These are phyloP conservation scores for Bradypus variegatus DNA, from an alignment of 2,797 vertebrate species.

Conservation along the genomic window DNA sequence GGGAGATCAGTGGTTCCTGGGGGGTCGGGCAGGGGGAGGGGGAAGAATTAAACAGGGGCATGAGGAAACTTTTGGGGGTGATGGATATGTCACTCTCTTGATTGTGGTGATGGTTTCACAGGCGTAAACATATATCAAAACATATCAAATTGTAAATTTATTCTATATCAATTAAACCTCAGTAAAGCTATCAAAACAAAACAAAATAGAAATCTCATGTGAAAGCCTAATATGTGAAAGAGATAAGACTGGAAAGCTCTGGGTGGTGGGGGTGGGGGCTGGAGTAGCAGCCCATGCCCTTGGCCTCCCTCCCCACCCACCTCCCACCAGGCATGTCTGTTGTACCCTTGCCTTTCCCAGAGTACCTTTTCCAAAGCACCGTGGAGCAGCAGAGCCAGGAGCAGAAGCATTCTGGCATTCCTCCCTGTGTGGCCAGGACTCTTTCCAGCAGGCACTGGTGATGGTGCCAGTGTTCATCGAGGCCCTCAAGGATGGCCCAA, in stretches of 20 bases:
- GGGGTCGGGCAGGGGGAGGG: too few relatives aligned
- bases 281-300: background rate
- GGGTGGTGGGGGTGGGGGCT: background rate
- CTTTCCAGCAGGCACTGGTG: background rate
- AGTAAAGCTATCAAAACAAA: background rate
- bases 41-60: background rate
- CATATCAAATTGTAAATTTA: background rate
- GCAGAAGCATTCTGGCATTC: background rate
- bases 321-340: background rate
- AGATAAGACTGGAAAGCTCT: background rate
- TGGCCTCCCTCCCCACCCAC: background rate
- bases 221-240: background rate
- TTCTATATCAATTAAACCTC: background rate
- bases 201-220: background rate
- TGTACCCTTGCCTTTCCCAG: rapidly evolving
- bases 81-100: too few relatives aligned
- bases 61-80: background rate
- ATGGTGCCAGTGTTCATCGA: rapidly evolving
- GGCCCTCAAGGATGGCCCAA: background rate
- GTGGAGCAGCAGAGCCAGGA: rapidly evolving
- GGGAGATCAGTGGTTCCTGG: background rate
- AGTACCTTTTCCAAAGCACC: background rate
- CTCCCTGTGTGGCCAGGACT: background rate
- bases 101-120: background rate
- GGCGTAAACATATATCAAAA: background rate